phyloP scores from a whole-genome alignment of 2,113 vertebrate species.

The Neogale vison region DNA sequence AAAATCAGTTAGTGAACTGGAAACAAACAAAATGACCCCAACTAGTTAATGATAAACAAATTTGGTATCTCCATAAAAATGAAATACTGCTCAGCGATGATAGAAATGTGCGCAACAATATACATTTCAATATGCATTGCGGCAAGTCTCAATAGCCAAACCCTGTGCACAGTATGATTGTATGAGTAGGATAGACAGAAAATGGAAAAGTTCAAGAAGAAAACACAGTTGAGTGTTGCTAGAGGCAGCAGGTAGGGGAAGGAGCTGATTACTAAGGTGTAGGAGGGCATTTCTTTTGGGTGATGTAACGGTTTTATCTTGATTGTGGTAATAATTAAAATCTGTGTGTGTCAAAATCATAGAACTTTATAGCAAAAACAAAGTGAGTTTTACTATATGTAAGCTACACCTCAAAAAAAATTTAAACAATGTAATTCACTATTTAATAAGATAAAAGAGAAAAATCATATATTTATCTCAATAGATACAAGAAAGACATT shows the following conservation, averaged over 20 bases:
- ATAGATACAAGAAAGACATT: not conserved
- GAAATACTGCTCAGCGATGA: not conserved
- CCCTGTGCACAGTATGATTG: not conserved
- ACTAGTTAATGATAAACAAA: not conserved
- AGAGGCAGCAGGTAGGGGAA: not conserved
- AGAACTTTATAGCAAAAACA: not conserved
- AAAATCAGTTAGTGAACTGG: not conserved
- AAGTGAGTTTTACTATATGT: not conserved
- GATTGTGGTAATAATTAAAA: not conserved
- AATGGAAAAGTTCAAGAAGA: not conserved
- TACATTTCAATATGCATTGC: not conserved
- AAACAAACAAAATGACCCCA: not conserved
- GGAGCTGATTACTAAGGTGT: not conserved
- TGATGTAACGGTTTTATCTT: not conserved
- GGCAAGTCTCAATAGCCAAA: not conserved
- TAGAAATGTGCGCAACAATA: not conserved
- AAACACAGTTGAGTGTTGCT: not conserved
- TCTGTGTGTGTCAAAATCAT: not conserved
- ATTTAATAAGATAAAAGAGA: not conserved
- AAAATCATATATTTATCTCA: not conserved
- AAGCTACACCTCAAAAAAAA: not conserved
- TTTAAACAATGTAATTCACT: not conserved
- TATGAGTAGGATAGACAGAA: not conserved
- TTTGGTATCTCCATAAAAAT: not conserved
- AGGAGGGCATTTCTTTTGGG: not conserved